Evolutionary conservation across 2,888 invertebrate genomes (phyloP).

Genomic region (Brachyptera risi): DNA sequence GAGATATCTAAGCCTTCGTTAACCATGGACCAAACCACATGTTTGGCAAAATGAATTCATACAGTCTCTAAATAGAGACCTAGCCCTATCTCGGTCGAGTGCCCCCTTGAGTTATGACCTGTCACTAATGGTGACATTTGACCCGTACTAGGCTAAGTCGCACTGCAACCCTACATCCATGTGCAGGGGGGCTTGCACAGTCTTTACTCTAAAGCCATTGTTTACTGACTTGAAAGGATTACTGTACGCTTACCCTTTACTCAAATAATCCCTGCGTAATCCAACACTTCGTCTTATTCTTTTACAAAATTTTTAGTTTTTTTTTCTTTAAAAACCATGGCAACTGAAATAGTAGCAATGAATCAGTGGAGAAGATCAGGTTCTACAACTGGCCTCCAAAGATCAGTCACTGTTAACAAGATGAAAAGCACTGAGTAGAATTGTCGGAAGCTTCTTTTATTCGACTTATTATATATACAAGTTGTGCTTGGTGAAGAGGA

Average conservation of each 20-base stretch:
- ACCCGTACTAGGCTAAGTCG: conserved; percentile 7
- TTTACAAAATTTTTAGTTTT: conserved; percentile 11
- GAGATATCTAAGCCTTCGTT: no score
- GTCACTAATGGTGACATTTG: conserved; percentile 11
- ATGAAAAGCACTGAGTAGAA: no score
- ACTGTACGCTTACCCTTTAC: conserved; percentile 14
- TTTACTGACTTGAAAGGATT: conserved; percentile 14
- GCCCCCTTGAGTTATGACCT: conserved; percentile 10
- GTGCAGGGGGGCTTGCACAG: no score
- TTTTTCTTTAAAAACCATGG: no score
- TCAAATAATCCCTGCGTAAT: conserved; percentile 12
- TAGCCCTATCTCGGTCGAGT: not conserved
- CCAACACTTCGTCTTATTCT: conserved; percentile 21
- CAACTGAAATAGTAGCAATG: not conserved
- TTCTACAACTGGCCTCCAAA: no score
- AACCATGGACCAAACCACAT: no score
- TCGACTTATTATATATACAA: no score
- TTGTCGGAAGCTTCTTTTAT: no score
- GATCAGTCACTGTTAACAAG: no score
- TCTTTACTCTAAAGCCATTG: conserved; percentile 14
- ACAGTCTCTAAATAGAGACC: not conserved
- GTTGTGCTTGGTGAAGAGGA: no score
- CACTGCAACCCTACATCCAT: not conserved
- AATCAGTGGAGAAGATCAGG: no score
- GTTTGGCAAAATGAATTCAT: no score